Evolutionary conservation across 2,797 vertebrate genomes (phyloP).

Genomic region (Anguilla megastoma): DNA sequence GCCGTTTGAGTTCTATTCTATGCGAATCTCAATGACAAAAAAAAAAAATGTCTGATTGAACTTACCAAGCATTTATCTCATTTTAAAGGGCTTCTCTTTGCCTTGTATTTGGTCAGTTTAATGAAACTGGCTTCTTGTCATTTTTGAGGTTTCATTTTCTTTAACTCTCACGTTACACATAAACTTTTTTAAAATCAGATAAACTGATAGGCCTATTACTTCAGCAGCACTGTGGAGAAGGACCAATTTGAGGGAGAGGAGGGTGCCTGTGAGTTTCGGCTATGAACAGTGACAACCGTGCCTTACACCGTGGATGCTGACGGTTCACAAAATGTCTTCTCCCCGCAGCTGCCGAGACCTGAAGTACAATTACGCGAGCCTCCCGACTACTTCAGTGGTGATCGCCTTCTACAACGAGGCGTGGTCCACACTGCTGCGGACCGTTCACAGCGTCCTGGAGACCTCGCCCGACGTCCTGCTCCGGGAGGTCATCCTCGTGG

Average conservation of each 20-base stretch:
- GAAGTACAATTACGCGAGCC: slow-evolving; percentile 73
- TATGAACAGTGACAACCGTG: not conserved
- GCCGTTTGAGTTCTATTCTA: no score
- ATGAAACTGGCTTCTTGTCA: not conserved
- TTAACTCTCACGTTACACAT: not conserved
- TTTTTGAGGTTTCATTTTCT: not conserved
- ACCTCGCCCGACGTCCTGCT: slow-evolving; percentile 90
- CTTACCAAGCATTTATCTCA: not conserved
- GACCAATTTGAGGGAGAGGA: not conserved
- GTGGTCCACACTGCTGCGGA: slow-evolving; percentile 85
- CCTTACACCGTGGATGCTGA: not conserved
- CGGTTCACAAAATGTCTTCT: not conserved
- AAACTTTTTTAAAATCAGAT: not conserved
- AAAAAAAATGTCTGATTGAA: not conserved
- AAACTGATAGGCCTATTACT: not conserved
- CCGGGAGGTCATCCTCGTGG: slow-evolving; percentile 91
- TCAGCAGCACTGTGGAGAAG: not conserved
- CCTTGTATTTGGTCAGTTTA: not conserved
- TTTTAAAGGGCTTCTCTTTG: not conserved
- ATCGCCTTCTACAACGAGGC: slow-evolving; percentile 90
- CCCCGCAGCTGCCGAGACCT: slow-evolving; percentile 81
- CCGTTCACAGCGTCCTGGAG: slow-evolving; percentile 91
- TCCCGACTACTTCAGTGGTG: slow-evolving; percentile 81
- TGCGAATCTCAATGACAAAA: no score
- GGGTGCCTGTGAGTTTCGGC: not conserved